Evolutionary conservation across 2,113 vertebrate species (phyloP), one percentile per base, ranked within the genome.

Genomic region (Mustelus asterias): DNA sequence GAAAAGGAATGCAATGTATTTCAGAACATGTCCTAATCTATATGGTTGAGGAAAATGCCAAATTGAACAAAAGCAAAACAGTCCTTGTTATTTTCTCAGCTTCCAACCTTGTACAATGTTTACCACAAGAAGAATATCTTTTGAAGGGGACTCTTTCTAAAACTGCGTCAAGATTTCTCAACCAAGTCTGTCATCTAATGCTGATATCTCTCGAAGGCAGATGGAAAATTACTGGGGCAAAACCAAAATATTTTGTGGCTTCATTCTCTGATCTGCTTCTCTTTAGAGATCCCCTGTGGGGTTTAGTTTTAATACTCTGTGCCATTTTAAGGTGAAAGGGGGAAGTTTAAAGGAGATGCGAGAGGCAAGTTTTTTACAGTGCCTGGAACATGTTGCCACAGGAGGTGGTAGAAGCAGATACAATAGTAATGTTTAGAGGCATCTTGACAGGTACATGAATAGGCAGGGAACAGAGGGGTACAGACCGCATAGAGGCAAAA

Each of bases 161-260:
- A 63, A 63, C 60, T 63, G 13, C 60, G 10, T 63, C 8, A 63
- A 96, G 96, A 95, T 96, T 96, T 95, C 96, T 89, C 83, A 96
- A 96, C 96, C 96, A 9, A 20, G 95, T 94, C 97, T 96, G 96
- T n/a, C 96, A 96, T 78, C 96, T 97, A 96, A 58, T 96, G 96
- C 96, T 96, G 96, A 72, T 96, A 96, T 96, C 97, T 96, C 96
- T 96, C 37, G 80, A 96, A 54, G 97, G 96, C 96, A 97, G 96
- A 97, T 96, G 96, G 96, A 96, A 89, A 33, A 6, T 96, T 96
- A 96, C 85, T 41, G 63, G 24, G 29, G 22, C 11, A 0, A 0
- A 22, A 4, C 95, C 78, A 37, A 78, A 92, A 93, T 96, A 63
- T 96, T 96, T 89, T 83, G 70, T 96, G 96, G 90, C 96, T 96